Evolutionary conservation across 1,140 invertebrate species (phyloP).

Genomic region (Yoshiicerus persimilis): DNA sequence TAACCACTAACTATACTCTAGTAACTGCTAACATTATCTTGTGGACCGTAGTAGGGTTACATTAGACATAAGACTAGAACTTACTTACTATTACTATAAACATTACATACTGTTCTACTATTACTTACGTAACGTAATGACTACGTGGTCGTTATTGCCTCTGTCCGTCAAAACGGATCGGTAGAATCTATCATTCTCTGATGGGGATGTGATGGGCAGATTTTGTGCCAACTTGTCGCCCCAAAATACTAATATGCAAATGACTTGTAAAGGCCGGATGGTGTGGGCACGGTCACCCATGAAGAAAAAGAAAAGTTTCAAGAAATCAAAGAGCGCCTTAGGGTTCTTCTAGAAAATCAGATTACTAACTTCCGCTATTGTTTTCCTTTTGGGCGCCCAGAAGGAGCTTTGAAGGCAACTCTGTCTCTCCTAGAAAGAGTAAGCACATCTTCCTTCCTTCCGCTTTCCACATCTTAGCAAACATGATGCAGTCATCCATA

Average conservation of each 20-base stretch:
- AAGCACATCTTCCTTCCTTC: conserved; percentile 48
- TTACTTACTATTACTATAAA: background rate
- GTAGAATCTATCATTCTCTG: background rate
- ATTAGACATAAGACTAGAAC: background rate
- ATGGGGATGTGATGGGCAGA: conserved; percentile 5
- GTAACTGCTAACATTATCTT: background rate
- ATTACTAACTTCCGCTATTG: conserved; percentile 99
- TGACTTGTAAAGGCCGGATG: conserved; percentile 77
- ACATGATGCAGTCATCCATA: background rate
- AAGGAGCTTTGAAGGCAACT: conserved; percentile 95
- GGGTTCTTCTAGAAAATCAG: conserved; percentile 92
- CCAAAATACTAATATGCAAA: background rate
- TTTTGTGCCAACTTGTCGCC: background rate
- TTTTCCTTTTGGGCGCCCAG: conserved; percentile 97
- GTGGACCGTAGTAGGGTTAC: background rate
- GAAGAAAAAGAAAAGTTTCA: conserved; percentile 98
- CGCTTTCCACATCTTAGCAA: background rate
- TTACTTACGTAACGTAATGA: background rate
- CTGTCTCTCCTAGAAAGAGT: conserved; percentile 91
- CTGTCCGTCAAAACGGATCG: background rate
- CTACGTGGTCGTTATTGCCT: background rate
- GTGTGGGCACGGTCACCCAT: conserved; percentile 94
- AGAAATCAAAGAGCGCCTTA: conserved; percentile 92
- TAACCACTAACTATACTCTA: background rate
- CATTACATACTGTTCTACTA: background rate